A percentile compares a stretch with the other conserved stretches of the same genome.
Conservation (phyloP, 2,888 invertebrate genomes). For the Dermolepida albohirtum region DNA sequence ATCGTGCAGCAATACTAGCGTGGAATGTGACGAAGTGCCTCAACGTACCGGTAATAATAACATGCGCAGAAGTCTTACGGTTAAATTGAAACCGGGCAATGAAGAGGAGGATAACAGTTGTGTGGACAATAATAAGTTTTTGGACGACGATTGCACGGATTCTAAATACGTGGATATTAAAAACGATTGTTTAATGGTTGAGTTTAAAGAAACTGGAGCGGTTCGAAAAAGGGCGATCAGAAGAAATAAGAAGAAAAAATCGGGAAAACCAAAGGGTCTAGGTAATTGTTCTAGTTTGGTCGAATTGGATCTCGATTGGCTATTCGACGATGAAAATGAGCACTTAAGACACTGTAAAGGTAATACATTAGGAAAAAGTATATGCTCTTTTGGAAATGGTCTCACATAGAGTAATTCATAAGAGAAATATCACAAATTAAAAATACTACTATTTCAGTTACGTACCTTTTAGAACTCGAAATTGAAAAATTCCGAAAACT, state of each 20-base stretch:
- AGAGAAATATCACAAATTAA: no score
- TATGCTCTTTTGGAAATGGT: no score
- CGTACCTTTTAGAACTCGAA: no score
- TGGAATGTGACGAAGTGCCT: conserved; percentile 58
- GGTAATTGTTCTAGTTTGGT: conserved; percentile 66
- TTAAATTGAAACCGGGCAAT: conserved; percentile 44
- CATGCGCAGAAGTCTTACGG: conserved; percentile 48
- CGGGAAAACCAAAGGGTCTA: conserved; percentile 51
- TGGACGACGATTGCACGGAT: conserved; percentile 64
- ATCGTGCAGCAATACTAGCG: conserved; percentile 61
- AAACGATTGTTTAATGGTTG: conserved; percentile 56
- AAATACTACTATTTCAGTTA: no score
- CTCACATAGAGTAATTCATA: no score
- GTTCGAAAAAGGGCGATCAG: conserved; percentile 52
- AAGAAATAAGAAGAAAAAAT: conserved; percentile 54
- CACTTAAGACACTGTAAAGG: conserved; percentile 53
- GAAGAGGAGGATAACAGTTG: conserved; percentile 46
- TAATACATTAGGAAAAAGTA: conserved; percentile 32
- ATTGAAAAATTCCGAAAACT: no score
- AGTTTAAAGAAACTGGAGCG: conserved; percentile 45
- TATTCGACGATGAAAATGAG: conserved; percentile 68
- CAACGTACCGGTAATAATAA: conserved; percentile 42
- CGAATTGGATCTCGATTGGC: conserved; percentile 72
- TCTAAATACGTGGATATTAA: conserved; percentile 55
- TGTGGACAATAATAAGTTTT: conserved; percentile 49